These are phyloP conservation scores for Chrysotoxum bicinctum DNA, from an alignment of 2,888 invertebrate species.

Conservation along the genomic window DNA sequence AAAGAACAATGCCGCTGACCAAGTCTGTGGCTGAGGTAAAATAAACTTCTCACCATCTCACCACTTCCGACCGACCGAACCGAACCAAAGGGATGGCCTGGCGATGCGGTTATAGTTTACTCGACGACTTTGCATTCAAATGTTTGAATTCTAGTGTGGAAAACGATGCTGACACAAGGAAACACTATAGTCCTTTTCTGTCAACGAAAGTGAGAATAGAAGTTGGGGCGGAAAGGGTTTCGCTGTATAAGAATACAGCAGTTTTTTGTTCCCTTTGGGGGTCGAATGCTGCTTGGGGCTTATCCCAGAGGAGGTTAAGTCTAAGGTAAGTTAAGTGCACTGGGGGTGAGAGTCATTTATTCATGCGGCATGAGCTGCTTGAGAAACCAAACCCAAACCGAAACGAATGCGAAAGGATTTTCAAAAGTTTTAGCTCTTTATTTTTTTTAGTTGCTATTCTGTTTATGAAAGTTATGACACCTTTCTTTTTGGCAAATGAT, in stretches of 20 bases:
- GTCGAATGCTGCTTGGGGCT: constrained; percentile 53
- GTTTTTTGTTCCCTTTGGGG: constrained; percentile 54
- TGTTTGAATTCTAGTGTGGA: constrained; percentile 70
- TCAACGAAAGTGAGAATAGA: constrained; percentile 70
- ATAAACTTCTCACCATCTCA: constrained; percentile 41
- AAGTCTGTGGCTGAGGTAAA: constrained; percentile 48
- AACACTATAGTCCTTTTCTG: constrained; percentile 56
- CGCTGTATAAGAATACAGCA: constrained; percentile 29
- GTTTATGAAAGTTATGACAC: constrained; percentile 70
- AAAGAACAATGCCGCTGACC: constrained; percentile 71
- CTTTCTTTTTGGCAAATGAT: constrained; percentile 59
- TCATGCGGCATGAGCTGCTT: constrained; percentile 45
- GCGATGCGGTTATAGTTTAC: not conserved
- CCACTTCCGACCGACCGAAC: not conserved
- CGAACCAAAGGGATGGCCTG: not conserved
- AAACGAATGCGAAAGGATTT: constrained; percentile 58
- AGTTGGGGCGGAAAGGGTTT: constrained; percentile 15
- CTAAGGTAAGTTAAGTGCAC: constrained; percentile 71
- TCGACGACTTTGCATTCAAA: constrained; percentile 54
- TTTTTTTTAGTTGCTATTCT: constrained; percentile 26
- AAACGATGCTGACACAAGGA: constrained; percentile 64
- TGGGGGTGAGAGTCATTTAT: constrained; percentile 71
- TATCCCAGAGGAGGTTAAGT: constrained; percentile 62
- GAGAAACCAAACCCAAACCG: constrained; percentile 13
- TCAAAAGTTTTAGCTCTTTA: constrained; percentile 50